These are phyloP conservation scores for Hestina assimilis DNA, from an alignment of 1,140 invertebrate genomes.

Conservation along the genomic window DNA sequence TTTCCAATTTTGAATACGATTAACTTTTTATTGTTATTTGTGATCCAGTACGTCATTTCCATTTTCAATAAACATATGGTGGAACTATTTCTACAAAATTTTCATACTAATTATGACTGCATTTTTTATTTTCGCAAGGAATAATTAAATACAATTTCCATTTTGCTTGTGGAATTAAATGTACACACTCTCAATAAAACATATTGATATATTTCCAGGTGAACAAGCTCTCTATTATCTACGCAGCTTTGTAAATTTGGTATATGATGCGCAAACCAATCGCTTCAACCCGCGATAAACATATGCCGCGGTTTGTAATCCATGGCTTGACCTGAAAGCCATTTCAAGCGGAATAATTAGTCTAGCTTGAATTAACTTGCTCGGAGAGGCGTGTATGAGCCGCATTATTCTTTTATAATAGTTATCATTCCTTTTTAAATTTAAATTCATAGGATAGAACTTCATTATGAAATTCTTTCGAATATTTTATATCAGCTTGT, in stretches of 20 bases:
- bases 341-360: slow-evolving; percentile 49
- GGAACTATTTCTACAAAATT: too few relatives aligned
- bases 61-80: too few relatives aligned
- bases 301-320: slow-evolving; percentile 48
- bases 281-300: slow-evolving; percentile 47
- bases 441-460: background rate
- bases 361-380: slow-evolving; percentile 20
- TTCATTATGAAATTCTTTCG: background rate
- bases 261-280: slow-evolving; percentile 50
- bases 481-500: background rate
- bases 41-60: too few relatives aligned
- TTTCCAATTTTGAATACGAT: background rate
- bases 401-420: background rate
- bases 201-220: slow-evolving; percentile 61
- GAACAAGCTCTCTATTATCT: slow-evolving; percentile 49
- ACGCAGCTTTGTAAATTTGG: slow-evolving; percentile 33
- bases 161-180: too few relatives aligned
- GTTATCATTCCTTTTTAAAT: slow-evolving; percentile 5
- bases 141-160: background rate
- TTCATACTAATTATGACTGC: too few relatives aligned
- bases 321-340: slow-evolving; percentile 43
- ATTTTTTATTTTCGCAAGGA: too few relatives aligned
- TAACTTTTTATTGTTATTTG: background rate
- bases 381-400: slow-evolving; percentile 3
- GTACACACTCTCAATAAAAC: slow-evolving; percentile 4